A percentile compares a stretch with the other conserved stretches of the same genome.
Conservation (phyloP, 2,797 vertebrate genomes). For the Scleropages formosus region DNA sequence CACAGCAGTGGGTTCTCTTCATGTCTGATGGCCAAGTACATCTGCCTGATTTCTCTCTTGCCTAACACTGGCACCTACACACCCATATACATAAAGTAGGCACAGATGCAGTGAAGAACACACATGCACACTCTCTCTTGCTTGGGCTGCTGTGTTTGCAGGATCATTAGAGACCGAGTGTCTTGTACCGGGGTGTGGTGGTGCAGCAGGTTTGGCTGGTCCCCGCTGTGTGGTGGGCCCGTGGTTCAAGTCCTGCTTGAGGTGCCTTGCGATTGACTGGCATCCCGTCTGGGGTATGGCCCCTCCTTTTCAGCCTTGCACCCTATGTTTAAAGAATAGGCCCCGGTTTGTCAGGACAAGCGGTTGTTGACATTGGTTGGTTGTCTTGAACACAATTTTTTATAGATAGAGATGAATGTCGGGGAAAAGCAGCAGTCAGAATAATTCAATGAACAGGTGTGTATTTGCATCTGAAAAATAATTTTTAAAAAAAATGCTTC, state of each 20-base stretch:
- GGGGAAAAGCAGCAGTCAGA: conserved; percentile 2
- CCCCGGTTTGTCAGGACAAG: no score
- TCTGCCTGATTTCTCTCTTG: background rate
- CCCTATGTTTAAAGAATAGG: no score
- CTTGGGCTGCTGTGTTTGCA: background rate
- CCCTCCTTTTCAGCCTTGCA: no score
- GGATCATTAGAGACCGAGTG: conserved; percentile 9
- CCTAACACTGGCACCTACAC: background rate
- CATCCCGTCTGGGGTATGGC: no score
- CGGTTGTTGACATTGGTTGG: no score
- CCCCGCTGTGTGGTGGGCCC: no score
- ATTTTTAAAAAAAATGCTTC: conserved; percentile 4
- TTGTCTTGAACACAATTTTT: no score
- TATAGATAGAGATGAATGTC: background rate
- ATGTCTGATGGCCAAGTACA: background rate
- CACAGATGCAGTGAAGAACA: background rate
- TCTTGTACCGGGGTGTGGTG: no score
- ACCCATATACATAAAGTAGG: background rate
- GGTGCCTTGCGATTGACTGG: no score
- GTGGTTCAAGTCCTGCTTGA: no score
- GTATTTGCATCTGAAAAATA: background rate
- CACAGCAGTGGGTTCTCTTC: background rate
- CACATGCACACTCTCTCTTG: background rate
- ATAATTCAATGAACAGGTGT: conserved; percentile 3
- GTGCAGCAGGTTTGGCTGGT: no score